These are phyloP conservation scores for Halotydeus destructor DNA, from an alignment of 1,140 invertebrate genomes.

Conservation along the genomic window DNA sequence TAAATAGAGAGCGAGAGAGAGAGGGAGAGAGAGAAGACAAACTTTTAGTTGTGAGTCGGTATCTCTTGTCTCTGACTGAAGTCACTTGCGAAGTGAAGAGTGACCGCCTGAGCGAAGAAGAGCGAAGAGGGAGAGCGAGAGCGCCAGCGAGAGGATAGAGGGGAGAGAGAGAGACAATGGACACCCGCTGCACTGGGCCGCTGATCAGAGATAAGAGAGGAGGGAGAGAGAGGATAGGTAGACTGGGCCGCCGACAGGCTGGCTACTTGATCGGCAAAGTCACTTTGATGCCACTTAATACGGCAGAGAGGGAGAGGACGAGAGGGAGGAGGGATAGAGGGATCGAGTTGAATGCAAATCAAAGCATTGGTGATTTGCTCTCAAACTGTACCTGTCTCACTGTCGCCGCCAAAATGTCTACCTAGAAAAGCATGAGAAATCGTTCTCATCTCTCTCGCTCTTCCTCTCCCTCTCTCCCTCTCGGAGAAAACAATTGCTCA, in stretches of 20 bases:
- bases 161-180: constrained; percentile 1
- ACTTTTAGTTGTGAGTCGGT: not conserved
- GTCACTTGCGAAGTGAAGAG: not conserved
- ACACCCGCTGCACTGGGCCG: not conserved
- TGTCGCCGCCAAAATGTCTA: no score
- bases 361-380: no score
- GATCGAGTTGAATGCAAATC: no score
- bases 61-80: not conserved
- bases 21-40: not conserved
- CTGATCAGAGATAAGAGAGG: not conserved
- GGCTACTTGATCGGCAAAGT: not conserved
- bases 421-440: no score
- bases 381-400: no score
- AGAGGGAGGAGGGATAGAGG: not conserved
- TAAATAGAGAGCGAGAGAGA: not conserved
- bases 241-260: not conserved
- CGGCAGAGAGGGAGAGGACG: not conserved
- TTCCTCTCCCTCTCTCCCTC: no score
- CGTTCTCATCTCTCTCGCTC: no score
- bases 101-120: not conserved
- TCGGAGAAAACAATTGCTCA: no score
- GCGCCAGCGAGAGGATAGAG: constrained; percentile 1
- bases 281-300: not conserved
- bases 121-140: constrained; percentile 1
- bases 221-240: not conserved